These are phyloP conservation scores for Orthosia incerta DNA, from an alignment of 2,888 invertebrate genomes.

Conservation along the genomic window DNA sequence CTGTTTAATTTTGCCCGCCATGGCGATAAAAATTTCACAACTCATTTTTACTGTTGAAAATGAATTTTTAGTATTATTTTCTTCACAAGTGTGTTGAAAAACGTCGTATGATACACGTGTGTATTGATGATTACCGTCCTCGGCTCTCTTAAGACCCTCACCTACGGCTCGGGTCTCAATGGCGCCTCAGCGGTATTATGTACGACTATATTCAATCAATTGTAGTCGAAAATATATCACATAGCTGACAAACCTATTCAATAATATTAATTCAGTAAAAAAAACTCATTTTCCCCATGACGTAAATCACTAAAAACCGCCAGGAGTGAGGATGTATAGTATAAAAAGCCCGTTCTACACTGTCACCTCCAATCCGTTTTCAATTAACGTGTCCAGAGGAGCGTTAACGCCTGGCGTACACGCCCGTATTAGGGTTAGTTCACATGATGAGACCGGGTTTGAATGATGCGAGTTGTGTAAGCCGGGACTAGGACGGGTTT, in stretches of 20 bases:
- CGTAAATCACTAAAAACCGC: conserved; percentile 54
- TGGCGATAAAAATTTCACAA: no score
- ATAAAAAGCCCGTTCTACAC: conserved; percentile 86
- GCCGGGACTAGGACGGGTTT: conserved; percentile 27
- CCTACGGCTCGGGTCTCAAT: no score
- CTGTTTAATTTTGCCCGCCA: no score
- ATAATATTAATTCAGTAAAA: not conserved
- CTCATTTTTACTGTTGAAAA: no score
- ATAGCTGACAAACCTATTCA: not conserved
- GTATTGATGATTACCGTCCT: no score
- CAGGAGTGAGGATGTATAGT: conserved; percentile 54
- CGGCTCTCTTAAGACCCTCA: no score
- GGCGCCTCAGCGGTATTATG: no score
- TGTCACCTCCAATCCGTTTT: conserved; percentile 90
- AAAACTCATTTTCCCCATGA: not conserved
- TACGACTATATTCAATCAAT: no score
- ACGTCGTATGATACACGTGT: no score
- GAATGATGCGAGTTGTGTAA: conserved; percentile 53
- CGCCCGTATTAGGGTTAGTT: conserved; percentile 71
- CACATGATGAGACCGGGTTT: conserved; percentile 68
- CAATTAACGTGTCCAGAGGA: conserved; percentile 89
- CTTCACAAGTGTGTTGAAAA: no score
- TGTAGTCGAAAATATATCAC: not conserved
- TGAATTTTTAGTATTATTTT: no score
- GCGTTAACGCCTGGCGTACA: conserved; percentile 84